Percentiles rank a stretch among this genome's conserved stretches.
Conservation (phyloP, 2,888 invertebrate genomes). For the Hydrotaea diabolus region DNA sequence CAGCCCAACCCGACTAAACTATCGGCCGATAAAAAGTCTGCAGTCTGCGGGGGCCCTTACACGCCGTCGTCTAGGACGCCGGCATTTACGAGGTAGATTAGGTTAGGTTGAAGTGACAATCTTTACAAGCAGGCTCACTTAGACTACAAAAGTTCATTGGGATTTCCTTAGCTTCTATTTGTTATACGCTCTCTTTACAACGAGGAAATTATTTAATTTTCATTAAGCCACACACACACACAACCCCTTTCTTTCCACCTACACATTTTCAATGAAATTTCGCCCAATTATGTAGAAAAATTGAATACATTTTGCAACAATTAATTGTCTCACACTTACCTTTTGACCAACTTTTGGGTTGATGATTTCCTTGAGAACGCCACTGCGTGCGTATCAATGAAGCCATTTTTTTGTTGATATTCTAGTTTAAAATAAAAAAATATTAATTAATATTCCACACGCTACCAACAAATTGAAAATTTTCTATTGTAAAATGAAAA, state of each 20-base stretch:
- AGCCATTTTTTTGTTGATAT: slow-evolving; percentile 83
- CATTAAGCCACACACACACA: slow-evolving; percentile 19
- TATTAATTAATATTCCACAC: slow-evolving; percentile 42
- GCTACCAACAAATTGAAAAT: slow-evolving; percentile 32
- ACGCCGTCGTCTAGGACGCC: too few relatives aligned
- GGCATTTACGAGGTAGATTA: too few relatives aligned
- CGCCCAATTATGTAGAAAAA: slow-evolving; percentile 75
- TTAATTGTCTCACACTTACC: slow-evolving; percentile 82
- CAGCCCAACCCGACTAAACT: too few relatives aligned
- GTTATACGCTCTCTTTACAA: slow-evolving; percentile 64
- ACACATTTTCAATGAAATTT: slow-evolving; percentile 44
- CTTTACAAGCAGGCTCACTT: too few relatives aligned
- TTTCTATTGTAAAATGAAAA: slow-evolving; percentile 38
- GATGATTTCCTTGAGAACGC: slow-evolving; percentile 86
- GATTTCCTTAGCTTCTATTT: slow-evolving; percentile 2
- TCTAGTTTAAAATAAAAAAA: slow-evolving; percentile 50
- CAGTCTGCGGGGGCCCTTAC: too few relatives aligned
- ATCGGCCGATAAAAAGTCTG: too few relatives aligned
- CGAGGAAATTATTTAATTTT: slow-evolving; percentile 30
- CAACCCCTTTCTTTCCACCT: neutral
- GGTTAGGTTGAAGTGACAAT: too few relatives aligned
- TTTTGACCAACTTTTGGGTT: slow-evolving; percentile 86
- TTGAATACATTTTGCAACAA: slow-evolving; percentile 49
- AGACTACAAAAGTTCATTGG: too few relatives aligned
- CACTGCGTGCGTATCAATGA: slow-evolving; percentile 88